Percentiles rank a stretch among this genome's conserved stretches.
Conservation (phyloP, 92 coral and sea anemone genomes). For the Umimayanthus kanabou region DNA sequence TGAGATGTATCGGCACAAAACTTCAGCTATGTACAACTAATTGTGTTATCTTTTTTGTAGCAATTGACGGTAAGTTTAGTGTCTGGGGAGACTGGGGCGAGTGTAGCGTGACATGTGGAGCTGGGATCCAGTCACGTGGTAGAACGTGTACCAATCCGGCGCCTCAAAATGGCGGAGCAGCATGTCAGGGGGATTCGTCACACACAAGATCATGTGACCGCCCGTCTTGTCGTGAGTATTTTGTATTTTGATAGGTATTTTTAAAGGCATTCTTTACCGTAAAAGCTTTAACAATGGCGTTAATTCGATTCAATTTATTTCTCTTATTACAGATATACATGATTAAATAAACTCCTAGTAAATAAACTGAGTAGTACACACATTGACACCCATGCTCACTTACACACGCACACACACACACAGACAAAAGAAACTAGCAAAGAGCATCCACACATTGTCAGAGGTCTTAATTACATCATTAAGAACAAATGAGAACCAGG, state of each 20-base stretch:
- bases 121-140: conserved; percentile 18
- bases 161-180: not conserved
- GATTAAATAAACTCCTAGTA: no score
- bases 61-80: conserved; percentile 15
- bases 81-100: conserved; percentile 41
- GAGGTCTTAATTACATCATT: no score
- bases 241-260: not conserved
- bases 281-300: no score
- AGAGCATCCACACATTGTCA: no score
- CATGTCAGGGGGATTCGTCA: not conserved
- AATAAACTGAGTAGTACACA: no score
- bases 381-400: no score
- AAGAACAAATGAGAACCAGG: no score
- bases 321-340: no score
- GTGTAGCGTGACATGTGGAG: conserved; percentile 40
- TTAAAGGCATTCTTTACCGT: not conserved
- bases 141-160: conserved; percentile 40
- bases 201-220: not conserved
- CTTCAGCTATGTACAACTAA: not conserved
- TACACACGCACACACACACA: no score
- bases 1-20: not conserved
- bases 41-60: not conserved
- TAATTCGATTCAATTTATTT: no score
- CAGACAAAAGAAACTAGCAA: no score
- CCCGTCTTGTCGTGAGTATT: not conserved